Conservation (phyloP, 64 coral and sea anemone species). For the Actinia tenebrosa region DNA sequence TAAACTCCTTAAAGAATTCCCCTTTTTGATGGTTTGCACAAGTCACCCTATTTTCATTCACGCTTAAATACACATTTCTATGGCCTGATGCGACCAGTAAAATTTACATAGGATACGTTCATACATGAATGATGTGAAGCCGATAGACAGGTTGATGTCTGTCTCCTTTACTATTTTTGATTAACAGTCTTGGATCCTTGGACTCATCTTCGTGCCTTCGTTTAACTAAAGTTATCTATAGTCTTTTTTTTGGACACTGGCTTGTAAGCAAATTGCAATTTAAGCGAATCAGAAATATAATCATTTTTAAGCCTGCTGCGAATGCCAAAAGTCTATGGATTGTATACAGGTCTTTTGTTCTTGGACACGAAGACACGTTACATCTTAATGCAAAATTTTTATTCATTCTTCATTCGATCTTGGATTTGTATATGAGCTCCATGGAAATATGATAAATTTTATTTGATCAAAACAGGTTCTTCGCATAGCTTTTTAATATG, state of each 20-base stretch:
- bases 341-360: constrained; percentile 10
- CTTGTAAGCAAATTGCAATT: constrained; percentile 15
- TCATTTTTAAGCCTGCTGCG: constrained; percentile 9
- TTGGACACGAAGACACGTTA: neutral
- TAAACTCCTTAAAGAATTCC: neutral
- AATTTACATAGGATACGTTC: constrained; percentile 15
- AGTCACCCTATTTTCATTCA: neutral
- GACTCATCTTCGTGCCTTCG: neutral
- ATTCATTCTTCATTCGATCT: neutral
- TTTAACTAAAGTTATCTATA: neutral
- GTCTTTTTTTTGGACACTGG: neutral
- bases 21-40: neutral
- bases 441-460: constrained; percentile 1
- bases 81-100: neutral
- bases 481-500: neutral
- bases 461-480: neutral
- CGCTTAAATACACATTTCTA: neutral
- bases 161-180: neutral
- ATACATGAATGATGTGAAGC: neutral
- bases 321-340: neutral
- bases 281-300: constrained; percentile 35
- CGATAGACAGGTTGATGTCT: neutral
- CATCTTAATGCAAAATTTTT: neutral
- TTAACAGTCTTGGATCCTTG: neutral
- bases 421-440: neutral